A percentile compares a stretch with the other conserved stretches of the same genome.
Evolutionary conservation across 2,888 invertebrate species (phyloP).

Genomic region (Sarcophaga carnaria): DNA sequence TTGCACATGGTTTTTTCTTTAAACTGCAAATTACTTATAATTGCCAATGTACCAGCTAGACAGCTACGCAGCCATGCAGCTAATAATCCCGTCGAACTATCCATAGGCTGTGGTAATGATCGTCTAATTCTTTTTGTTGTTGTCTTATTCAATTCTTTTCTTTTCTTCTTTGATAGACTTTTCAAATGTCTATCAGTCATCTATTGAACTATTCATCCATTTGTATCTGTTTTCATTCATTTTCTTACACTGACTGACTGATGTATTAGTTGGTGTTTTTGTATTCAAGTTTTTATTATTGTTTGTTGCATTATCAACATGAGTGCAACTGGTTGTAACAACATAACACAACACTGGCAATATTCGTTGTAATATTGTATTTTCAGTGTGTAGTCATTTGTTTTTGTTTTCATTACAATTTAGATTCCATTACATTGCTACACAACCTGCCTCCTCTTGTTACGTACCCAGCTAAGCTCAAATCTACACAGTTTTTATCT

Average conservation of each 20-base stretch:
- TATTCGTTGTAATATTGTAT: conserved; percentile 8
- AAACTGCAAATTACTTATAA: conserved; percentile 31
- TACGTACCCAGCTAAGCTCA: conserved; percentile 1
- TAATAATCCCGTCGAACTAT: not conserved
- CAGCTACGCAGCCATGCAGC: not conserved
- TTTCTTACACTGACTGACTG: conserved; percentile 3
- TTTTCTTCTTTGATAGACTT: conserved; percentile 43
- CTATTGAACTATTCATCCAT: conserved; percentile 12
- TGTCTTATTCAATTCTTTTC: not conserved
- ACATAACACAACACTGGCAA: not conserved
- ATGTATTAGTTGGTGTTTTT: conserved; percentile 41
- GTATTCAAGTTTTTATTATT: conserved; percentile 52
- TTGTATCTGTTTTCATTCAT: conserved; percentile 6
- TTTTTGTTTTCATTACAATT: conserved; percentile 50
- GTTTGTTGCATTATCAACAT: conserved; percentile 43
- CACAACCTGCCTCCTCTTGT: conserved; percentile 34
- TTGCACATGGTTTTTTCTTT: conserved; percentile 25
- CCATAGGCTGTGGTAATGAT: conserved; percentile 53
- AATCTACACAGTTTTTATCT: conserved; percentile 5
- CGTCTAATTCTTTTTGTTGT: conserved; percentile 29
- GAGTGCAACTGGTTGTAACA: conserved; percentile 53
- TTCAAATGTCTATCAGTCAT: conserved; percentile 23
- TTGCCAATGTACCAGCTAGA: not conserved
- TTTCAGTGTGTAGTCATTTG: conserved; percentile 28
- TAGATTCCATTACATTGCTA: conserved; percentile 67